A percentile compares a stretch with the other conserved stretches of the same genome.
Evolutionary conservation across 2,113 vertebrate genomes (phyloP).

Genomic region (Egretta garzetta): DNA sequence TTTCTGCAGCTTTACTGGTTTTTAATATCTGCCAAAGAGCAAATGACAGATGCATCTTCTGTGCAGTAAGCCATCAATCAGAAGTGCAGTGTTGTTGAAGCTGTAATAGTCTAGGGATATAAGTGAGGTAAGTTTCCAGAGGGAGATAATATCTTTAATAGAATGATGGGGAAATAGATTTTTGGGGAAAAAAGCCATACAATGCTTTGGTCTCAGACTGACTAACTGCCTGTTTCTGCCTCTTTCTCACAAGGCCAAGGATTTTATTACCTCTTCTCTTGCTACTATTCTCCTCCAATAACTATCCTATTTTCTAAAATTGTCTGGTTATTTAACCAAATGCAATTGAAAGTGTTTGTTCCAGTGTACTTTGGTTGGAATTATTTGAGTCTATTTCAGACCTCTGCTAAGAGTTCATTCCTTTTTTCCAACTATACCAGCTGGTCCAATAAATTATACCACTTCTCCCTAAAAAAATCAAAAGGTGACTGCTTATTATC

Average conservation of each 20-base stretch:
- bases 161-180: conserved; percentile 27
- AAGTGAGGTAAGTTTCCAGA: conserved; percentile 42
- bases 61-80: conserved; percentile 28
- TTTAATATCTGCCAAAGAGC: conserved; percentile 46
- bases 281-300: background rate
- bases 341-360: background rate
- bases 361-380: background rate
- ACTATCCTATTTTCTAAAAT: background rate
- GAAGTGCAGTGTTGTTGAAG: background rate
- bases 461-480: background rate
- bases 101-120: background rate
- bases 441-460: background rate
- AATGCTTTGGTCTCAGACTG: background rate
- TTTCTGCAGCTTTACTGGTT: conserved; percentile 11
- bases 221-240: background rate
- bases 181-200: background rate
- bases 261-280: background rate
- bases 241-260: background rate
- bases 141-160: conserved; percentile 48
- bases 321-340: background rate
- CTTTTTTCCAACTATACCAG: background rate
- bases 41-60: conserved; percentile 23
- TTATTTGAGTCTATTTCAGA: background rate
- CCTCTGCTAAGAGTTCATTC: background rate
- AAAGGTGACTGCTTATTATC: background rate